Conservation (phyloP, 2,113 vertebrate genomes). For the Mus pahari region DNA sequence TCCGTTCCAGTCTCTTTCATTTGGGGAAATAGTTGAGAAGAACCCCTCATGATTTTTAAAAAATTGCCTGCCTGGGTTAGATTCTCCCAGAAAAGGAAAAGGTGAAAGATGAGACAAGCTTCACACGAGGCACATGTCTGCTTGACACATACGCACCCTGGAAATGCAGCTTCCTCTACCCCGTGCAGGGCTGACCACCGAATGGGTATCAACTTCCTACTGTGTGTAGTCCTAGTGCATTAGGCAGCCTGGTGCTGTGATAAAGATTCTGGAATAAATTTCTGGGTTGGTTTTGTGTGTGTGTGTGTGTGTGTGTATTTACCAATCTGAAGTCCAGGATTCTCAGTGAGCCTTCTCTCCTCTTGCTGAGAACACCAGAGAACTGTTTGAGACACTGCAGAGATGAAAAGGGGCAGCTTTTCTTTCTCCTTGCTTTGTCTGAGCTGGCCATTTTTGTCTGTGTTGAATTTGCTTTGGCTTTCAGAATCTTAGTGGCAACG, state of each 20-base stretch:
- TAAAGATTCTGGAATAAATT: neutral
- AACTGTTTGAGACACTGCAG: conserved; percentile 33
- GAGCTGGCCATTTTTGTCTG: conserved; percentile 19
- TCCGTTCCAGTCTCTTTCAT: neutral
- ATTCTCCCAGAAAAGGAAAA: conserved; percentile 2
- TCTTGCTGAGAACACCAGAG: conserved; percentile 61
- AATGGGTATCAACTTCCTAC: neutral
- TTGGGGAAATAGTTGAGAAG: conserved; percentile 15
- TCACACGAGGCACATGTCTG: neutral
- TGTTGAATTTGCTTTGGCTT: neutral
- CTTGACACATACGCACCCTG: neutral
- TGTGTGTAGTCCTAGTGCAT: neutral
- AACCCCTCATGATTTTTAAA: neutral
- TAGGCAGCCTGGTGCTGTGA: neutral
- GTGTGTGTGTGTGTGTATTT: too few relatives aligned
- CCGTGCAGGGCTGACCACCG: neutral
- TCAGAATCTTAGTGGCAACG: neutral
- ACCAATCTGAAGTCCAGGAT: neutral
- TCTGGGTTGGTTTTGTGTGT: neutral
- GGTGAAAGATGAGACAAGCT: conserved; percentile 1
- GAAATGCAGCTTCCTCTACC: neutral
- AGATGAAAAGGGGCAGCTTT: neutral
- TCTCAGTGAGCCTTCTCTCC: conserved; percentile 43
- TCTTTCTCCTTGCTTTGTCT: neutral
- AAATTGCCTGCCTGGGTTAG: neutral